Evolutionary conservation across 2,888 invertebrate genomes (phyloP), one percentile per base, ranked within the genome.

Genomic region (Limnephilus marmoratus): DNA sequence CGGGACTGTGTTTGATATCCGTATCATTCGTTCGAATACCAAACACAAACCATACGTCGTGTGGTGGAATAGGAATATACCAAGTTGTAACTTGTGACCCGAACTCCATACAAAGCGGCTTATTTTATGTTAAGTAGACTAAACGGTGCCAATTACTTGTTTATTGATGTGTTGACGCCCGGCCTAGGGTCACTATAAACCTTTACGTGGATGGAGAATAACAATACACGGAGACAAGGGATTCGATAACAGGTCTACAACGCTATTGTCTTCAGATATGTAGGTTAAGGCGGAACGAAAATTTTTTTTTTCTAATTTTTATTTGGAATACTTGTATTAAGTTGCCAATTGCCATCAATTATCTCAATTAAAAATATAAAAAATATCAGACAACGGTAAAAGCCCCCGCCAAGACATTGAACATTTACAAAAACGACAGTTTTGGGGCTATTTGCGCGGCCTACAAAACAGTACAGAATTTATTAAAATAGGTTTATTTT

Each of bases 81-180:
- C 24, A 68, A 68, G 7, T 68, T 68, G 68, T 68, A 68, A n/a
- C 68, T 68, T 68, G 68, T 68, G 68, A 68, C 68, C 68, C n/a
- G 24, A 24, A n/a, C 68, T 18, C 68, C 68, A 68, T 68, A 68
- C 68, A 68, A 24, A 68, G 68, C 24, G 68, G 68, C 24, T n/a
- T 68, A 68, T 68, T 68, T 68, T 83, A 37, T 83, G 83, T 12
- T 83, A 83, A 83, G 86, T 53, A 45, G 18, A 86, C 86, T 45
- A 86, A 86, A 53, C 86, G n/a, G 86, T n/a, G 41, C 53, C 37
- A 86, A 45, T 37, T 86, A 45, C 45, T 31, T 3, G n/a, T n/a
- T 45, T 86, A 86, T 86, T 45, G n/a, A 86, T 86, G 86, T 45
- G 45, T 49, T 53, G 68, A 68, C 24, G 68, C 68, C 68, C 68